Evolutionary conservation across 2,888 invertebrate species (phyloP), one percentile per base, ranked within the genome.

Genomic region (Embidobia sp.): DNA sequence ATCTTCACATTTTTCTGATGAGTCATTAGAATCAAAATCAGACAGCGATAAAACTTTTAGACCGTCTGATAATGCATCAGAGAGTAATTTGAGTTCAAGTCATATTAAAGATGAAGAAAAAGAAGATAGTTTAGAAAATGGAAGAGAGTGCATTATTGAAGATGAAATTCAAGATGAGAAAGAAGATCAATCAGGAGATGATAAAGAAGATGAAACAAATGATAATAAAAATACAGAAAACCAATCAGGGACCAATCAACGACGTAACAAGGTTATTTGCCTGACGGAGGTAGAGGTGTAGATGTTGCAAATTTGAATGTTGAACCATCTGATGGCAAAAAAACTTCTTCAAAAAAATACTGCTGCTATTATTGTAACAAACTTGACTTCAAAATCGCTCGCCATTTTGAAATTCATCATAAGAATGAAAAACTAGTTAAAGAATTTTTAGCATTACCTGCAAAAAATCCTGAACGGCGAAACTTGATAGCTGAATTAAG

Each of bases 281-380:
- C 15, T 13, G 46, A 29, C 8, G 46, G 46, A 15, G n/a, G 0
- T n/a, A 2, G 6, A 15, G 46, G 46, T 1, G 5, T 48, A 16
- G 13, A 48, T 16, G 10, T 6, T 4, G 3, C 1, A 2, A 48
- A 48, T 16, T 16, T 48, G 15, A 5, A 13, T 1, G 16, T 48
- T 27, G 4, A 15, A 15, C 6, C 5, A 8, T 48, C 46, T 13
- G 46, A 27, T 5, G 46, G 46, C 1, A 29, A 29, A 15, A 29
- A 27, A n/a, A 29, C 46, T 0, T n/a, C 27, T 16, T 16, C 27
- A 6, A 48, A 48, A 29, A n/a, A 11, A n/a, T 10, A 48, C 16
- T 48, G 26, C 16, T 48, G 46, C 29, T 13, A 2, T n/a, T 48
- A 22, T 10, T 48, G 27, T 6, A 48, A 48, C 6, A 29, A 27